A percentile compares a stretch with the other conserved stretches of the same genome.
These are phyloP conservation scores for Drosophila bipectinata DNA, from an alignment of 1,140 invertebrate genomes.

Conservation along the genomic window DNA sequence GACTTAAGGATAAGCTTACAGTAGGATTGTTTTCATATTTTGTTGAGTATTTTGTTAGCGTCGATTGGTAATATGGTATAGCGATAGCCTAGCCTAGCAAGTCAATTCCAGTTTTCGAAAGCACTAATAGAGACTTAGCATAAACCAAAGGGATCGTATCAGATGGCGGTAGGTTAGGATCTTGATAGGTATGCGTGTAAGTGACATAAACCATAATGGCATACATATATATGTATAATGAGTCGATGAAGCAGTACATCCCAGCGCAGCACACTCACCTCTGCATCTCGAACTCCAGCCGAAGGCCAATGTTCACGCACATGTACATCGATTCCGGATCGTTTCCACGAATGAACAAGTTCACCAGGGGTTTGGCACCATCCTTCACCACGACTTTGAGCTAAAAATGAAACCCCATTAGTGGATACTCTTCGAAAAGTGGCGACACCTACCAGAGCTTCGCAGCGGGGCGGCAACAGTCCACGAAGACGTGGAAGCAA, in stretches of 20 bases:
- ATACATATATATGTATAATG: slow-evolving; percentile 13
- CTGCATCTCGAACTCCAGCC: slow-evolving; percentile 73
- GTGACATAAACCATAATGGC: slow-evolving; percentile 28
- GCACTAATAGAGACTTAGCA: slow-evolving; percentile 71
- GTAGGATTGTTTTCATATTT: slow-evolving; percentile 34
- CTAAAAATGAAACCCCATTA: slow-evolving; percentile 19
- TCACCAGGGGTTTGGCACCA: slow-evolving; percentile 54
- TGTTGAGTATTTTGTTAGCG: slow-evolving; percentile 44
- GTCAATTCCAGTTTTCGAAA: slow-evolving; percentile 74
- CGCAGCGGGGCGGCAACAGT: slow-evolving; percentile 59
- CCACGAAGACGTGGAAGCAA: slow-evolving; percentile 66
- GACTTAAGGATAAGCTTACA: slow-evolving; percentile 65
- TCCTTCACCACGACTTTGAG: slow-evolving; percentile 64
- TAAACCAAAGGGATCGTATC: slow-evolving; percentile 52
- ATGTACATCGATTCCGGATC: slow-evolving; percentile 54
- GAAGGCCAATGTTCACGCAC: slow-evolving; percentile 72
- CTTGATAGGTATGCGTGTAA: slow-evolving; percentile 13
- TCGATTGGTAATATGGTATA: slow-evolving; percentile 14
- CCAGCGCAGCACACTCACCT: slow-evolving; percentile 46
- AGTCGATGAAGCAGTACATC: neutral
- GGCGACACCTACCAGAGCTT: slow-evolving; percentile 58
- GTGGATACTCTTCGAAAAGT: no score
- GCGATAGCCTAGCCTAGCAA: slow-evolving; percentile 55
- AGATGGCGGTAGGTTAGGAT: slow-evolving; percentile 17
- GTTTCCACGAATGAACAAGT: slow-evolving; percentile 61